Conservation (phyloP, 1,140 invertebrate species). For the Drosophila tristis region DNA sequence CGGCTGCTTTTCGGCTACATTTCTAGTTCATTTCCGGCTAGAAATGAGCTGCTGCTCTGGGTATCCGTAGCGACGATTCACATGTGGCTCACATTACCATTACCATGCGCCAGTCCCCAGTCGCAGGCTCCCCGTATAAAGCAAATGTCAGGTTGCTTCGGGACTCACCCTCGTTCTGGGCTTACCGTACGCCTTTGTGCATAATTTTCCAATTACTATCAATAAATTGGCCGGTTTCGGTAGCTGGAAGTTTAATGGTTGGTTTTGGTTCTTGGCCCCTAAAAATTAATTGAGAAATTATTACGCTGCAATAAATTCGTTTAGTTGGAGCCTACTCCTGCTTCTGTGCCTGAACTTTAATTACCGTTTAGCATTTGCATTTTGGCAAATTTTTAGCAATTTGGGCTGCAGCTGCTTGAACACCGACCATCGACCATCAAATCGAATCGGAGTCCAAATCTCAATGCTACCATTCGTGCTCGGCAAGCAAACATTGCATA, state of each 20-base stretch:
- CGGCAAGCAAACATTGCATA: conserved; percentile 69
- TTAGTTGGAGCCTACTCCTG: conserved; percentile 33
- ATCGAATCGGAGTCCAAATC: conserved; percentile 39
- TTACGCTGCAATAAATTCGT: conserved; percentile 45
- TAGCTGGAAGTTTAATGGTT: conserved; percentile 13
- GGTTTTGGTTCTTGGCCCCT: background rate
- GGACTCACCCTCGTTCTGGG: conserved; percentile 1
- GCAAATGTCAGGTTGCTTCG: conserved; percentile 16
- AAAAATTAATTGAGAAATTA: conserved; percentile 78
- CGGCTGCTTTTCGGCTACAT: conserved; percentile 65
- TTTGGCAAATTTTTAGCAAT: conserved; percentile 49
- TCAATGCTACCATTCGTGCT: conserved; percentile 49
- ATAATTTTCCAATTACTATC: conserved; percentile 77
- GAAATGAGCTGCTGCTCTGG: conserved; percentile 72
- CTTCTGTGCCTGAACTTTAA: conserved; percentile 49
- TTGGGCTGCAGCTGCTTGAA: conserved; percentile 1
- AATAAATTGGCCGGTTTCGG: conserved; percentile 50
- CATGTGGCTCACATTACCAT: conserved; percentile 44
- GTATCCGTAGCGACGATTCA: conserved; percentile 35
- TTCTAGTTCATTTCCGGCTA: conserved; percentile 80
- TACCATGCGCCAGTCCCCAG: background rate
- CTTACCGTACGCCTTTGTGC: conserved; percentile 62
- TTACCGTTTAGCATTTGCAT: conserved; percentile 70
- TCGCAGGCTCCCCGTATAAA: background rate
- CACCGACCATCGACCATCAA: conserved; percentile 13